These are phyloP conservation scores for Mactra quadrangularis DNA, from an alignment of 1,140 invertebrate species.

Conservation along the genomic window DNA sequence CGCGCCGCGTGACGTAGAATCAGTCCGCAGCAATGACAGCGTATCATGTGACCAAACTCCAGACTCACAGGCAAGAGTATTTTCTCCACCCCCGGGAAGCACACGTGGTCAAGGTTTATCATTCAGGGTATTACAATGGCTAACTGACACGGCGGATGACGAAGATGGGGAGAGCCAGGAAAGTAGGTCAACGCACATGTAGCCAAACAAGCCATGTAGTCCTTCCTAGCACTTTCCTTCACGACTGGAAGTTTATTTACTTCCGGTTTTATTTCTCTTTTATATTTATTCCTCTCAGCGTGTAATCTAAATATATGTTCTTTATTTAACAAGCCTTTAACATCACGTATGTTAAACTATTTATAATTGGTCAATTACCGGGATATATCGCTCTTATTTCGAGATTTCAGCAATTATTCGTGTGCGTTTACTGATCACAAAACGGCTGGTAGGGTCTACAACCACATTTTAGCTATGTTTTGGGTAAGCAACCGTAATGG, in stretches of 20 bases:
- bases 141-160: constrained; percentile 77
- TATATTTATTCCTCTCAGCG: not conserved
- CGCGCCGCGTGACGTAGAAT: constrained; percentile 7
- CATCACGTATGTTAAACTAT: no score
- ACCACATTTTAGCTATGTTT: no score
- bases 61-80: constrained; percentile 18
- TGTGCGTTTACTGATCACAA: no score
- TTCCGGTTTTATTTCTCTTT: not conserved
- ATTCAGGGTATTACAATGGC: constrained; percentile 80
- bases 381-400: no score
- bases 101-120: constrained; percentile 74
- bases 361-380: no score
- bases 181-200: constrained; percentile 55
- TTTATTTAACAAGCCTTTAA: no score
- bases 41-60: constrained; percentile 11
- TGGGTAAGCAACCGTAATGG: no score
- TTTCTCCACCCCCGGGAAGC: constrained; percentile 56
- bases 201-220: not conserved
- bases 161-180: constrained; percentile 54
- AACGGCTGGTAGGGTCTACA: no score
- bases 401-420: no score
- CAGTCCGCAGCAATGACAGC: not conserved
- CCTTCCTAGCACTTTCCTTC: not conserved
- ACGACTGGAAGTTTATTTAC: not conserved
- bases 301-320: no score